phyloP scores from a whole-genome alignment of 53 echinoderm and acorn worm species.

The Apostichopus leukothele region DNA sequence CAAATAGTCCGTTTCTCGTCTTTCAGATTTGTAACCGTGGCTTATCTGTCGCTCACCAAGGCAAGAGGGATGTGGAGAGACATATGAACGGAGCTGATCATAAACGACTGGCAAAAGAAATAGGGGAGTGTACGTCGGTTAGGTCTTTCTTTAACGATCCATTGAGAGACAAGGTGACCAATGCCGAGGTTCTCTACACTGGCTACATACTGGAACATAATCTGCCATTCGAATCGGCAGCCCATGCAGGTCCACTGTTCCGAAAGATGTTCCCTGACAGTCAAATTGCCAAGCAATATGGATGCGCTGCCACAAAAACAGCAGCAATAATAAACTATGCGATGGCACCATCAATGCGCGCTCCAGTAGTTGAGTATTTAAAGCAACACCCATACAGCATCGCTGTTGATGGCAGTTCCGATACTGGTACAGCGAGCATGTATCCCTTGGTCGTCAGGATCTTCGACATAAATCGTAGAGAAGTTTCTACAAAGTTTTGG shows the following conservation, averaged over 20 bases:
- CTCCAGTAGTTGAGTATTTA: constrained; percentile 4
- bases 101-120: constrained; percentile 15
- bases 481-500: constrained; percentile 20
- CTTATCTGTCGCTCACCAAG: constrained; percentile 3
- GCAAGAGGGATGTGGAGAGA: constrained; percentile 23
- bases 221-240: constrained; percentile 47
- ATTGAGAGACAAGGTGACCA: constrained; percentile 4
- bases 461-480: constrained; percentile 22
- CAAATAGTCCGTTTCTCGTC: not conserved
- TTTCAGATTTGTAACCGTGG: constrained; percentile 15
- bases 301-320: constrained; percentile 8
- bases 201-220: constrained; percentile 52
- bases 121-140: not conserved
- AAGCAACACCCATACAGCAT: constrained; percentile 16
- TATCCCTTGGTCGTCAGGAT: constrained; percentile 37
- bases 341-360: not conserved
- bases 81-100: constrained; percentile 33
- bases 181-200: constrained; percentile 31
- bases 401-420: constrained; percentile 19
- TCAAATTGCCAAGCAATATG: constrained; percentile 37
- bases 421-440: constrained; percentile 38
- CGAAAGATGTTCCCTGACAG: constrained; percentile 55
- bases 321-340: constrained; percentile 28
- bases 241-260: constrained; percentile 45
- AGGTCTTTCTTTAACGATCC: constrained; percentile 10